Evolutionary conservation across 2,113 vertebrate genomes (phyloP), one percentile per base, ranked within the genome.

Genomic region (Paralichthys olivaceus): DNA sequence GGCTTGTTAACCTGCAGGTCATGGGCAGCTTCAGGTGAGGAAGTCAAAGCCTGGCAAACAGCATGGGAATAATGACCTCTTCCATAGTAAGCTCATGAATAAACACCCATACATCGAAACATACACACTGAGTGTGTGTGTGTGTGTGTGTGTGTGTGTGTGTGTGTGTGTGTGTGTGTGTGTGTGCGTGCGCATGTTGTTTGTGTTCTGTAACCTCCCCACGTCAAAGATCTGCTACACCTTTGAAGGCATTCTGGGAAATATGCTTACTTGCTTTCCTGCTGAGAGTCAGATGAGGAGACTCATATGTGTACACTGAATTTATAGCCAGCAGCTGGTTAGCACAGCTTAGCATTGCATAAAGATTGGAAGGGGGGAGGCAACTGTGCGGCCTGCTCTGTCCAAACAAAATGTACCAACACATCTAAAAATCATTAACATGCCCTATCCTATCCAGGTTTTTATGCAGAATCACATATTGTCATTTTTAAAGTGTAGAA

Each of bases 1-100:
- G 79, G 83, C 87, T 91, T 88, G 89, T 89, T 91, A 90, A 90
- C 90, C 88, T 71, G 67, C 32, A 67, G 92, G 91, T 93, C 88
- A 90, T 20, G 25, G 84, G 81, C 87, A 87, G 88, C 86, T 87
- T 85, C 84, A 91, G 88, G 87, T 89, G 85, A 89, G 84, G 84
- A 79, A 89, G 81, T 79, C 75, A 85, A 87, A 81, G 85, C 87
- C 88, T 87, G 84, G 81, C 84, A 90, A 77, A 79, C 61, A 80
- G 79, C 73, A 75, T 40, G 81, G 73, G 86, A 92, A 91, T 67
- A 88, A 81, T 73, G 80, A 69, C 75, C 78, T 79, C 69, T 66
- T 66, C 73, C 81, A 84, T 37, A 66, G 75, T 75, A 29, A 76
- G 45, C 57, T 67, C 83, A 76, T 63, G 78, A 65, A 82, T 78